A percentile compares a stretch with the other conserved stretches of the same genome.
phyloP scores from a whole-genome alignment of 1,140 invertebrate species.

The Chrysomallon squamiferum region DNA sequence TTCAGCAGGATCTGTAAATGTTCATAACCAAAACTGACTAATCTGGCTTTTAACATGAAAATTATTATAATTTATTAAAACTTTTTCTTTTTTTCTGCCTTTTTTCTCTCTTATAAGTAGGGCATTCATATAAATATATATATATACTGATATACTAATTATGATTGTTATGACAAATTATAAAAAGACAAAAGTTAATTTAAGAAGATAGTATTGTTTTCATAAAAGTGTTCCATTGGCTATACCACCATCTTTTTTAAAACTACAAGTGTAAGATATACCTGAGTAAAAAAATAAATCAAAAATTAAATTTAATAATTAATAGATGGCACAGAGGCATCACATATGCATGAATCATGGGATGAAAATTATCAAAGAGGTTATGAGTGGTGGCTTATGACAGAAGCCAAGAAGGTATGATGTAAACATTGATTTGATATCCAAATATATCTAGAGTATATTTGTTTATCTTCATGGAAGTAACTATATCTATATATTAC shows the following conservation, averaged over 20 bases:
- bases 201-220: no score
- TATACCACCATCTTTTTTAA: no score
- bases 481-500: background rate
- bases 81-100: background rate
- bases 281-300: no score
- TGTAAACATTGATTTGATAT: no score
- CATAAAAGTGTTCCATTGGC: no score
- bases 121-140: background rate
- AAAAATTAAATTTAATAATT: no score
- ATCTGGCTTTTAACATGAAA: background rate
- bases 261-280: no score
- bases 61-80: background rate
- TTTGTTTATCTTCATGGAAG: background rate
- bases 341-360: conserved; percentile 52
- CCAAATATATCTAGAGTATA: no score
- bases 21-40: no score
- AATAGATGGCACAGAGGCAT: conserved; percentile 50
- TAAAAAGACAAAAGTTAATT: no score
- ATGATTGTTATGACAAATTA: no score
- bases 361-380: conserved; percentile 55
- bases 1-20: conserved; percentile 39
- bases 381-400: conserved; percentile 59
- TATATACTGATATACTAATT: background rate
- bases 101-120: background rate
- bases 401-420: conserved; percentile 47